Conservation (phyloP, 2,797 vertebrate genomes). For the Gymnothorax reevesii region DNA sequence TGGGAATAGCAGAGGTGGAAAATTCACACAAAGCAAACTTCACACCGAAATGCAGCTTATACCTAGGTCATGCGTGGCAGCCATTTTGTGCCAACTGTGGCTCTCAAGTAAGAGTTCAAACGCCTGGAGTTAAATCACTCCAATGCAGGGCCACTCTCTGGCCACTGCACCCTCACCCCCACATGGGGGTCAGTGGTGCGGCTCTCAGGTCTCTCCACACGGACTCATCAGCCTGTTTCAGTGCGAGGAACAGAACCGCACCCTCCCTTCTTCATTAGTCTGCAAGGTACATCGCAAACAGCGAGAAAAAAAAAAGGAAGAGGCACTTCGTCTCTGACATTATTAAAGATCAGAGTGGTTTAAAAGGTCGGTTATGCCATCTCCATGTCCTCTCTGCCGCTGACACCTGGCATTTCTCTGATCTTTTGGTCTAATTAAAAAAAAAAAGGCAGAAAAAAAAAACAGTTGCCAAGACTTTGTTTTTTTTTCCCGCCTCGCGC, state of each 20-base stretch:
- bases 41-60: too few species aligned
- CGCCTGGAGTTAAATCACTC: background rate
- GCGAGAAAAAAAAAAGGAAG: slow-evolving; percentile 50
- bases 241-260: background rate
- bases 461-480: slow-evolving; percentile 63
- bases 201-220: background rate
- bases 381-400: slow-evolving; percentile 68
- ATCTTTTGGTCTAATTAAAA: slow-evolving; percentile 79
- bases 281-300: slow-evolving; percentile 12
- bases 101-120: background rate
- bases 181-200: background rate
- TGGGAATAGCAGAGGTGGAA: too few species aligned
- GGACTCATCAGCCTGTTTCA: background rate
- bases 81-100: background rate
- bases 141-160: background rate
- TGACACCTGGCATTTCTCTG: slow-evolving; percentile 79
- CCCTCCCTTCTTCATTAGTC: slow-evolving; percentile 21
- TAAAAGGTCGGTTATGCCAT: slow-evolving; percentile 73
- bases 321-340: slow-evolving; percentile 71
- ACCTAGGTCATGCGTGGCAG: too few species aligned
- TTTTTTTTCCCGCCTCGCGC: slow-evolving; percentile 13
- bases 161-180: too few species aligned
- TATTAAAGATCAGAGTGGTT: slow-evolving; percentile 74
- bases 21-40: too few species aligned
- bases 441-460: slow-evolving; percentile 65